phyloP scores from a whole-genome alignment of 2,888 invertebrate species.

The Athalia circularis region DNA sequence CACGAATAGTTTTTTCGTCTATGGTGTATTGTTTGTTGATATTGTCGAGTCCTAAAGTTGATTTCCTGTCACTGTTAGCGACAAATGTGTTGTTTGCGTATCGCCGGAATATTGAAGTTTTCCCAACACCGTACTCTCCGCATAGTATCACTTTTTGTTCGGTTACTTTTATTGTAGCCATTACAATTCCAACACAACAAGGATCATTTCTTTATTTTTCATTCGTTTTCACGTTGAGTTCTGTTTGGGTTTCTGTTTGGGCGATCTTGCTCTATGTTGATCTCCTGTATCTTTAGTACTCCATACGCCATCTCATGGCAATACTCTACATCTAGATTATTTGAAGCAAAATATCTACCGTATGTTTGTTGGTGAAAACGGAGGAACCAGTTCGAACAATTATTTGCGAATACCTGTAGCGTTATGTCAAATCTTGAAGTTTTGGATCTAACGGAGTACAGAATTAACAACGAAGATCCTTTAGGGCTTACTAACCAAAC shows the following conservation, averaged over 20 bases:
- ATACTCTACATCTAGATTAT: no score
- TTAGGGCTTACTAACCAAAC: conserved; percentile 61
- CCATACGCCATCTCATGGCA: no score
- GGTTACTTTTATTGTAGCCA: conserved; percentile 90
- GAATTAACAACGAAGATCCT: conserved; percentile 47
- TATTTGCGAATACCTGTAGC: no score
- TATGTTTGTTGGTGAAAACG: no score
- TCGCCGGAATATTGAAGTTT: conserved; percentile 93
- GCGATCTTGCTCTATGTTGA: no score
- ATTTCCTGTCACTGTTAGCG: conserved; percentile 87
- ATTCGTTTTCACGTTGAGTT: no score
- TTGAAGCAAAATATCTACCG: no score
- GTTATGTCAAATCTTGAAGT: no score
- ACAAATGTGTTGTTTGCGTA: conserved; percentile 93
- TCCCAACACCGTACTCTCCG: conserved; percentile 97
- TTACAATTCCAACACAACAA: conserved; percentile 63
- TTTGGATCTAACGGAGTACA: neutral
- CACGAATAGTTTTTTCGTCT: conserved; percentile 86
- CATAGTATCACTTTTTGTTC: conserved; percentile 95
- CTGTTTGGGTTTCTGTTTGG: no score
- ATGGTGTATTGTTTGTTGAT: conserved; percentile 87
- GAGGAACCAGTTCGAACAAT: no score
- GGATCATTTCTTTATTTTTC: no score
- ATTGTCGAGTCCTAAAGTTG: conserved; percentile 94
- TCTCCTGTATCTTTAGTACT: no score